Percentiles rank a stretch among this genome's conserved stretches.
Conservation (phyloP, 2,113 vertebrate species). For the Orycteropus afer region DNA sequence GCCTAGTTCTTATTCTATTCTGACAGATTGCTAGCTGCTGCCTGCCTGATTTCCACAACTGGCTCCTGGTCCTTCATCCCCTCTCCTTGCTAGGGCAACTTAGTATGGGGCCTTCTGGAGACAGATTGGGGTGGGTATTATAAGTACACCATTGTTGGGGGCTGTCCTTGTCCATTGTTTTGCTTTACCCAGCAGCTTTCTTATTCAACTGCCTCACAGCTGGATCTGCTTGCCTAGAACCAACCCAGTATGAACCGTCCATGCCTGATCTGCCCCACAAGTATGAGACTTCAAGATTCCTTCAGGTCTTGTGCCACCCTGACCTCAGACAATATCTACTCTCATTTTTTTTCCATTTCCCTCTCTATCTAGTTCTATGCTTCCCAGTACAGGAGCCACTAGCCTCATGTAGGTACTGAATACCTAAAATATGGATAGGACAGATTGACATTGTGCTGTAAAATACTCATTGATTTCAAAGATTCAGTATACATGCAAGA, state of each 20-base stretch:
- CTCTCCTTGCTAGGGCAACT: neutral
- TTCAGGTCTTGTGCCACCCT: neutral
- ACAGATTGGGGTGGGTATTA: neutral
- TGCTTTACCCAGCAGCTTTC: neutral
- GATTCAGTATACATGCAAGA: neutral
- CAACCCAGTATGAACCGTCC: fast-evolving
- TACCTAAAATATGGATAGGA: neutral
- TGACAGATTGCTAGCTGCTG: too few relatives aligned
- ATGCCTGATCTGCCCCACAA: neutral
- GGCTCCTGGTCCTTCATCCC: neutral
- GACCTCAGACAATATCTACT: neutral
- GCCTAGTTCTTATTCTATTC: neutral
- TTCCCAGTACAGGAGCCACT: neutral
- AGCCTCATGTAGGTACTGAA: neutral
- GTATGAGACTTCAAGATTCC: neutral
- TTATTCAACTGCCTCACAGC: neutral
- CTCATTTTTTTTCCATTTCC: neutral
- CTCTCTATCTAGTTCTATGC: fast-evolving
- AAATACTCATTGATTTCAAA: neutral
- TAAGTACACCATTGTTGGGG: neutral
- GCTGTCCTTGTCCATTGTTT: neutral
- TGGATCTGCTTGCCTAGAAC: neutral
- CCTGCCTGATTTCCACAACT: fast-evolving
- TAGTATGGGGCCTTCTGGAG: neutral
- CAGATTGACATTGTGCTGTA: neutral